Evolutionary conservation across 2,113 vertebrate species (phyloP).

Genomic region (Procavia capensis): DNA sequence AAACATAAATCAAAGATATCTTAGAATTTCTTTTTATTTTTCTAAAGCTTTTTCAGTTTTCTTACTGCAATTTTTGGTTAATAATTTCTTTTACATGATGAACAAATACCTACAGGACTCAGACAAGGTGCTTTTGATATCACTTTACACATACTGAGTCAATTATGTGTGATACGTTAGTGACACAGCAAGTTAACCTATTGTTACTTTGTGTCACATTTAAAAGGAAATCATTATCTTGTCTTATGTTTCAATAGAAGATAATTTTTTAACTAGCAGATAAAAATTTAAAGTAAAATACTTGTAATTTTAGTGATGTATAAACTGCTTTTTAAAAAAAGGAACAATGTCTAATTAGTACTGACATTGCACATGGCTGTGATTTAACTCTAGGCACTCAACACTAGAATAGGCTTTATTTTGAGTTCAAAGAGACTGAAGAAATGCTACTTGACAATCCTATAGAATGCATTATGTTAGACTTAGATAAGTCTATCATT

Average conservation of each 20-base stretch:
- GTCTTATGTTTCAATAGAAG: neutral
- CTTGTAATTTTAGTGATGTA: neutral
- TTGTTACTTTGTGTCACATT: neutral
- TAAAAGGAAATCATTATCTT: neutral
- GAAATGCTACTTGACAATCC: neutral
- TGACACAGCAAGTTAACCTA: neutral
- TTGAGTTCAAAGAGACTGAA: neutral
- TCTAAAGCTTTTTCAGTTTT: neutral
- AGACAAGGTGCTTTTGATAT: neutral
- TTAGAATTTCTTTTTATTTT: neutral
- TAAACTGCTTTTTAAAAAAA: neutral
- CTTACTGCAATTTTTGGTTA: neutral
- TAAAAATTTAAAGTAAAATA: neutral
- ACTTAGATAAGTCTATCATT: neutral
- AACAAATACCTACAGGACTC: neutral
- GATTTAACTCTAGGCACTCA: neutral
- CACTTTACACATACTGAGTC: neutral
- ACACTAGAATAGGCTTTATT: neutral
- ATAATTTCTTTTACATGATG: neutral
- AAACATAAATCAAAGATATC: neutral
- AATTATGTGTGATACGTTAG: neutral
- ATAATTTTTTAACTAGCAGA: neutral
- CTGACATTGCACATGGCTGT: too few species aligned
- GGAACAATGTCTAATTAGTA: neutral
- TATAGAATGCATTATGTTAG: neutral